phyloP scores from a whole-genome alignment of 2,888 invertebrate genomes.

The Salticus scenicus region DNA sequence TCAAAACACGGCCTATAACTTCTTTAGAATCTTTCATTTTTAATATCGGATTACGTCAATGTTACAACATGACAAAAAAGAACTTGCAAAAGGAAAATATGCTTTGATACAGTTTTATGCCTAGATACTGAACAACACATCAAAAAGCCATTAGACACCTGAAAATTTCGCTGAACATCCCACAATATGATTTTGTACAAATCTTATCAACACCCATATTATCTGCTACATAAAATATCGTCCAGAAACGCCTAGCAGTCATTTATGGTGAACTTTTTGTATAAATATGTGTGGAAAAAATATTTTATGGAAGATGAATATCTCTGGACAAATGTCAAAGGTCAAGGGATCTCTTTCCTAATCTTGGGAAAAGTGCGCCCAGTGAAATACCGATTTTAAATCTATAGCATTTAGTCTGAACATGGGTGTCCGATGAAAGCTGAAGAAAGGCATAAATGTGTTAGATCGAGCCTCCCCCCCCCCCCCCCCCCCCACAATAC shows the following conservation, averaged over 20 bases:
- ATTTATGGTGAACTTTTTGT: background rate
- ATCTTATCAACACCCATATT: too few relatives aligned
- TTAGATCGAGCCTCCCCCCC: conserved; percentile 1
- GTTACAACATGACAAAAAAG: too few relatives aligned
- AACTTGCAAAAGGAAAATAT: too few relatives aligned
- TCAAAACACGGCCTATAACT: too few relatives aligned
- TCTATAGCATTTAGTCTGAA: conserved; percentile 56
- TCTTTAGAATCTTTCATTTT: too few relatives aligned
- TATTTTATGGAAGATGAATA: conserved; percentile 5
- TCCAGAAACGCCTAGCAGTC: background rate
- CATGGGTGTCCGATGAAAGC: conserved; percentile 57
- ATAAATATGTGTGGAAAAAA: too few relatives aligned
- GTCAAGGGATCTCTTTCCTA: background rate
- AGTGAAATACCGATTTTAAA: conserved; percentile 39
- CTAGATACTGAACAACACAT: too few relatives aligned
- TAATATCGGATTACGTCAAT: too few relatives aligned
- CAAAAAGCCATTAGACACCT: too few relatives aligned
- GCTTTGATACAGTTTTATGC: too few relatives aligned
- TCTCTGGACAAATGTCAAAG: conserved; percentile 15
- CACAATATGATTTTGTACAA: too few relatives aligned
- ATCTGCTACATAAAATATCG: background rate
- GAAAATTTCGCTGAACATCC: too few relatives aligned
- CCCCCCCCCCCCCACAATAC: conserved; percentile 14
- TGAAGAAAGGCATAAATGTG: conserved; percentile 27
- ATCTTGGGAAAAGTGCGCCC: conserved; percentile 41